Evolutionary conservation across 2,888 invertebrate genomes (phyloP), one percentile per base, ranked within the genome.

Genomic region (Epinotia ramella): DNA sequence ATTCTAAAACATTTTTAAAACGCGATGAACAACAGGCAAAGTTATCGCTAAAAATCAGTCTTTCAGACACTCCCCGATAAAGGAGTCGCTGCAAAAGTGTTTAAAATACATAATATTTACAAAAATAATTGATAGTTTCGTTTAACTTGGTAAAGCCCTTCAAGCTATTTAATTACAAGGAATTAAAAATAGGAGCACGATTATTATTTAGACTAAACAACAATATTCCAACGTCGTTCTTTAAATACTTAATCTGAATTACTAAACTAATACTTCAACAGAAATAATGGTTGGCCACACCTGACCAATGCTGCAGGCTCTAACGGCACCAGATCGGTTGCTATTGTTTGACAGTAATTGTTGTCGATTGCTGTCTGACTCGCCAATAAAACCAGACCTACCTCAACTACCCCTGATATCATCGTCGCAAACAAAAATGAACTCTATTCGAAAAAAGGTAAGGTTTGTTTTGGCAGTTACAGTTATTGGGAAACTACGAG

Each of bases 261-360:
- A 60, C 49, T 59, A 69, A 70, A 64, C 59, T 70, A 74, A 70
- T 74, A 64, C 46, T 68, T 18, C 3, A 63, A 63, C 63, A 56
- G 57, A 69, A 70, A 69, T 40, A 70, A 74, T 40, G 20, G 69
- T 74, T 65, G 71, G 64, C 74, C 72, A 78, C 75, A 78, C 75
- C 77, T 77, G 79, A 76, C 72, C 28, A 73, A 76, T 67, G 79
- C 88, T 87, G 78, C 78, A 62, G 81, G 87, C 84, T 79, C 72
- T 91, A 92, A 93, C 92, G 89, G 92, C 84, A 86, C 82, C 70
- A 79, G 77, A 82, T 86, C 87, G 82, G 87, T 86, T 89, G 85
- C 88, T 83, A 89, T 89, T 90, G 89, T 92, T 89, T 90, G 92
- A 93, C 91, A 93, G 93, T 91, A 92, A 78, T 78, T 77, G 81